Conservation (phyloP, 2,797 vertebrate genomes). For the Scolopax bukidnonensis region DNA sequence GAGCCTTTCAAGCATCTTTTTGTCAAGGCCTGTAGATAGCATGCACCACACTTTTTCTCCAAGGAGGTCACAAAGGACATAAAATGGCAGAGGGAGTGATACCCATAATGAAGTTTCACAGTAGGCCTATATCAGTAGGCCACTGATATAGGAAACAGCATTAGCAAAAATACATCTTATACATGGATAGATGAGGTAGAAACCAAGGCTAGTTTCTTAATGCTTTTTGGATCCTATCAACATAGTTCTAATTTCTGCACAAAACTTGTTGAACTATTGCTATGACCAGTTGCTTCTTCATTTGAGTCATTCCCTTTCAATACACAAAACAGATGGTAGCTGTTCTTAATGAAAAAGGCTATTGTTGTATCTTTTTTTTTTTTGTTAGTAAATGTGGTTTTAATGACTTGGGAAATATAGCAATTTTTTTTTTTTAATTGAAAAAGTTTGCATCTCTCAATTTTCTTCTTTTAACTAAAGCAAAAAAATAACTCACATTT, state of each 20-base stretch:
- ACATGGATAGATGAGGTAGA: not conserved
- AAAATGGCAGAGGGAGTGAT: not conserved
- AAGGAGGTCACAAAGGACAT: not conserved
- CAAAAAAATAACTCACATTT: not conserved
- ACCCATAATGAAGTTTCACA: not conserved
- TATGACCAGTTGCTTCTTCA: slow-evolving; percentile 18
- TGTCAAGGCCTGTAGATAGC: not conserved
- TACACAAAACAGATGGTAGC: slow-evolving; percentile 4
- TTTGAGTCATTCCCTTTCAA: not conserved
- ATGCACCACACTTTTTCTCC: not conserved
- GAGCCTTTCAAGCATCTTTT: not conserved
- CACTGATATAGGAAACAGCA: not conserved
- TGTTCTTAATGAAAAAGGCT: not conserved
- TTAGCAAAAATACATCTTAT: not conserved
- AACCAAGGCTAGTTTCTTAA: not conserved
- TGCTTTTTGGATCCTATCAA: not conserved
- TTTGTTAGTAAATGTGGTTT: not conserved
- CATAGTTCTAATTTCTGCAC: slow-evolving; percentile 18
- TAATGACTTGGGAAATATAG: not conserved
- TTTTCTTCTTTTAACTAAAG: not conserved
- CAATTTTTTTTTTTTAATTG: not conserved
- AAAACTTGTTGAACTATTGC: slow-evolving; percentile 28
- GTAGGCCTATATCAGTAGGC: not conserved
- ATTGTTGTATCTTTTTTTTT: not conserved
- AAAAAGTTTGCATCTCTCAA: not conserved